phyloP scores from a whole-genome alignment of 2,113 vertebrate genomes.

The Onychorhynchus coronatus region DNA sequence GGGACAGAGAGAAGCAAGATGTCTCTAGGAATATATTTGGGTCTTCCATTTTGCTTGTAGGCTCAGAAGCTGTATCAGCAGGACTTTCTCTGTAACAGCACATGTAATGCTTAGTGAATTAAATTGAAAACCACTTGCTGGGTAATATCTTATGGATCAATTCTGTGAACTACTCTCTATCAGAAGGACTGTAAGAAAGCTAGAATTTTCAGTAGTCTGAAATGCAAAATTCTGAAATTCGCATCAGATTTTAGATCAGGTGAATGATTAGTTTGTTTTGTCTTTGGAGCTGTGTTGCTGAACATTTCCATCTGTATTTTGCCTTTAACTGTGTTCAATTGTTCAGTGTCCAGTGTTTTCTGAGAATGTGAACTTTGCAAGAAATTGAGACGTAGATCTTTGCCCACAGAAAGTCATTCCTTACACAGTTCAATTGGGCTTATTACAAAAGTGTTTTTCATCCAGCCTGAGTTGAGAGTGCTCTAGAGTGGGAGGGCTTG shows the following conservation, averaged over 20 bases:
- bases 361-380: not conserved
- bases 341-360: not conserved
- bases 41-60: not conserved
- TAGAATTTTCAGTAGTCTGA: not conserved
- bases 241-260: not conserved
- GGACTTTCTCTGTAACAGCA: not conserved
- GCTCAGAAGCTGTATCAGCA: not conserved
- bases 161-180: not conserved
- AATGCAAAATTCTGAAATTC: not conserved
- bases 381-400: not conserved
- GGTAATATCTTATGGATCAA: not conserved
- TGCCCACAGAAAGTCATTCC: not conserved
- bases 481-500: not conserved
- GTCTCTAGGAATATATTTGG: not conserved
- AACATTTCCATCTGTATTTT: not conserved
- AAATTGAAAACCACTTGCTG: not conserved
- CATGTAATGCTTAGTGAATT: not conserved
- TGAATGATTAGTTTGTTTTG: not conserved
- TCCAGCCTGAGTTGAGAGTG: not conserved
- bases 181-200: not conserved
- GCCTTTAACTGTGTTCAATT: not conserved
- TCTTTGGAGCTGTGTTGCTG: not conserved
- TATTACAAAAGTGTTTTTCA: not conserved
- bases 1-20: not conserved
- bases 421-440: not conserved